Evolutionary conservation across 1,140 invertebrate species (phyloP), one percentile per base, ranked within the genome.

Genomic region (Drosophila nasuta): DNA sequence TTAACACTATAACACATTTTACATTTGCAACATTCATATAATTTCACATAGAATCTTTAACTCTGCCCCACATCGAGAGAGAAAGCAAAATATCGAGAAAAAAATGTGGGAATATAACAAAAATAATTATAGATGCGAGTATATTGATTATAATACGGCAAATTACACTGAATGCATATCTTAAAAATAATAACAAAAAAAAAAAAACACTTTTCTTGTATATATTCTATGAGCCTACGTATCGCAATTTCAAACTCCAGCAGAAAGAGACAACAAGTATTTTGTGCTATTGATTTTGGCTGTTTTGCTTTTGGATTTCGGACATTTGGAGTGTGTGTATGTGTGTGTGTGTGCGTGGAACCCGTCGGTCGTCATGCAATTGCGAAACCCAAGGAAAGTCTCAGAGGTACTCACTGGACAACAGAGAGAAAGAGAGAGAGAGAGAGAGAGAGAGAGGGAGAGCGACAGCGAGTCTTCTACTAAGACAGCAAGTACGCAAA

Each of bases 1-100:
- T 78, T 85, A 78, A 78, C 63, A 82, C 79, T 87, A 79, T 79
- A 79, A 79, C 79, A 86, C 75, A 87, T 82, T 82, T 76, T 70
- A 86, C 75, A 87, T 66, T 72, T 83, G 66, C 58, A 72, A 86
- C 82, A 87, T 75, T 56, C 65, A 87, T 72, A 62, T 59, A 45
- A 72, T 33, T 75, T 45, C 43, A 28, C 38, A 28, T 25, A 49
- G 46, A 25, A 25, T 25, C 20, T 49, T 49, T 49, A 8, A 5
- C 20, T 49, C 20, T 35, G 41, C 3, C 20, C 20, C 2, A 25
- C 20, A 25, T 25, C 46, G 41, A 48, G 25, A 33, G 5, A 41
- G 15, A 8, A 57, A 58, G 28, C 65, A 41, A 60, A 41, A 43
- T 30, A 72, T 11, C 4, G 38, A 48, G 17, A 71, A 49, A 64